Evolutionary conservation across 2,888 invertebrate genomes (phyloP), one percentile per base, ranked within the genome.

Genomic region (Neoascia interrupta): DNA sequence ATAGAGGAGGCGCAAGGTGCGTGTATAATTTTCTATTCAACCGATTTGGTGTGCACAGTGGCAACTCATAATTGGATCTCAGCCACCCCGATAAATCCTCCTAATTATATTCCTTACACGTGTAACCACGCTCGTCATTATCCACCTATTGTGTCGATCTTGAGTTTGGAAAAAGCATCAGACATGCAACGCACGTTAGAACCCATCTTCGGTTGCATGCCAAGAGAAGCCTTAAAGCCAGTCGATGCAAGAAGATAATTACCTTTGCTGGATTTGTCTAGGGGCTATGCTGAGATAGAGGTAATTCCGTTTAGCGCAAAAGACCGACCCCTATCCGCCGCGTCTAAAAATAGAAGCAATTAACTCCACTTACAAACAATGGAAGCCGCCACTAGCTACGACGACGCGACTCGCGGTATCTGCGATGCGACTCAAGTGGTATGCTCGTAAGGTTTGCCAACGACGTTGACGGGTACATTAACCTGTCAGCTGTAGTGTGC

Each of bases 331-430:
- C 58, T 70, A 76, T 53, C 43, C 16, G n/a, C 23, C 15, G n/a
- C 19, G 37, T 41, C 73, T 79, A 56, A 73, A 79, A 54, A 79
- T 79, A 79, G 79, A 79, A 68, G 73, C 79, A 73, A 79, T 79
- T 79, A 79, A 66, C 66, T 68, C 19, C 41, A 23, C 43, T 68
- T 49, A 49, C 16, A 15, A 53, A 69, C 73, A 79, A 73, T 79
- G 60, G 31, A 31, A 11, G 56, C 51, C 53, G 21, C 13, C 13
- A 8, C 16, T 31, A 3, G 31, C 8, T 31, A 31, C 6, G 19
- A 5, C 34, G 23, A 15, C 18, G 21, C 26, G 47, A 15, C 43
- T 34, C 13, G 31, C 43, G 11, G 31, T 72, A 31, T 64, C 51
- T 39, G 41, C 19, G 53, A 51, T 51, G 63, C 72, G 28, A 39